Conservation (phyloP, 2,797 vertebrate species). For the Catostomus latipinnis region DNA sequence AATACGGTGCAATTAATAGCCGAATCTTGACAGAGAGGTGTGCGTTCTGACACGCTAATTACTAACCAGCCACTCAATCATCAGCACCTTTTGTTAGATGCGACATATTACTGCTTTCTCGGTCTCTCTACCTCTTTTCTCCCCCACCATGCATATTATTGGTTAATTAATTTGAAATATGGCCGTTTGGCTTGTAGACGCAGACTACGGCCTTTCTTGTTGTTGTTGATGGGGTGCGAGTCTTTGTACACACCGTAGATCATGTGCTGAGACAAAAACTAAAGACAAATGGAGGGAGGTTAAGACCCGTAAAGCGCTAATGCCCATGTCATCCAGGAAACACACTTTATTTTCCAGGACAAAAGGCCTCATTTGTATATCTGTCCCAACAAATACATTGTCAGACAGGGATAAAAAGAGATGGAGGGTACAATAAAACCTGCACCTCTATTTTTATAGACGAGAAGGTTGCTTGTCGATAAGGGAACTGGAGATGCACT, state of each 20-base stretch:
- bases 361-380: conserved; percentile 96
- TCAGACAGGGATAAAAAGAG: conserved; percentile 78
- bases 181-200: conserved; percentile 95
- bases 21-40: conserved; percentile 90
- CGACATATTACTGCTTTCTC: conserved; percentile 85
- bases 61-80: conserved; percentile 99
- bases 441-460: conserved; percentile 66
- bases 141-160: conserved; percentile 89
- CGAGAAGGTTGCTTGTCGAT: conserved; percentile 77
- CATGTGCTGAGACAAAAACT: conserved; percentile 67
- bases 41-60: conserved; percentile 97
- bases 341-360: conserved; percentile 96
- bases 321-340: conserved; percentile 88
- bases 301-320: conserved; percentile 76
- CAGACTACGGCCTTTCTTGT: conserved; percentile 75
- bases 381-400: conserved; percentile 95
- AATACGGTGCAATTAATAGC: conserved; percentile 99
- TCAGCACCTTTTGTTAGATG: conserved; percentile 99
- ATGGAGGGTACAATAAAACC: conserved; percentile 67
- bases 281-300: conserved; percentile 66
- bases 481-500: conserved; percentile 66
- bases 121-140: conserved; percentile 78
- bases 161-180: conserved; percentile 99
- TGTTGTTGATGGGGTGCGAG: conserved; percentile 68
- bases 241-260: conserved; percentile 88